A percentile compares a stretch with the other conserved stretches of the same genome.
These are phyloP conservation scores for Eumaeus atala DNA, from an alignment of 1,140 invertebrate genomes.

Conservation along the genomic window DNA sequence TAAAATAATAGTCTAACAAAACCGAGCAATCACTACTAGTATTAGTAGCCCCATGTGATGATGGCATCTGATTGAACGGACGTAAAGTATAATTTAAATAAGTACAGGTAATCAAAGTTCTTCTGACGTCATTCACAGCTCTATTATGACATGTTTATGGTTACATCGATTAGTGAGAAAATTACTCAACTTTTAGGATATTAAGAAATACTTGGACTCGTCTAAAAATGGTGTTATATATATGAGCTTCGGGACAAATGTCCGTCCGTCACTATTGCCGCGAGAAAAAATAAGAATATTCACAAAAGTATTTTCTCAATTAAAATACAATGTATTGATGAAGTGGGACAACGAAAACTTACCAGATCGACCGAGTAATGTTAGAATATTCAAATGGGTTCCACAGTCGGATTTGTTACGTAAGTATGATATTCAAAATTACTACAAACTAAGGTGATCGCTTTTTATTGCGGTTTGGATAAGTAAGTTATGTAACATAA, in stretches of 20 bases:
- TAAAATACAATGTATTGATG: slow-evolving; percentile 67
- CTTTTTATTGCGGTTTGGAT: too few species aligned
- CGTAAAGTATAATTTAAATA: too few species aligned
- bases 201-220: slow-evolving; percentile 29
- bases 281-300: slow-evolving; percentile 53
- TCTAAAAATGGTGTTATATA: slow-evolving; percentile 51
- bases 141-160: too few species aligned
- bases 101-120: too few species aligned
- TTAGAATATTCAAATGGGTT: slow-evolving; percentile 67
- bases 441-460: too few species aligned
- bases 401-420: slow-evolving; percentile 74
- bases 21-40: too few species aligned
- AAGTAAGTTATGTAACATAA: too few species aligned
- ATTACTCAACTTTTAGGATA: slow-evolving; percentile 22
- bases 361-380: slow-evolving; percentile 31
- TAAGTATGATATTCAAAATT: slow-evolving; percentile 25
- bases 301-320: slow-evolving; percentile 52
- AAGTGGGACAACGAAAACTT: slow-evolving; percentile 65
- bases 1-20: too few species aligned
- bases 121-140: too few species aligned
- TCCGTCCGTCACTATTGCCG: slow-evolving; percentile 58
- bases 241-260: slow-evolving; percentile 74
- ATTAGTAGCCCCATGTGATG: too few species aligned
- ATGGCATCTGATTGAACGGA: too few species aligned
- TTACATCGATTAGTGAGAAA: too few species aligned